These are phyloP conservation scores for Hydriomena furcata DNA, from an alignment of 2,888 invertebrate species.

Conservation along the genomic window DNA sequence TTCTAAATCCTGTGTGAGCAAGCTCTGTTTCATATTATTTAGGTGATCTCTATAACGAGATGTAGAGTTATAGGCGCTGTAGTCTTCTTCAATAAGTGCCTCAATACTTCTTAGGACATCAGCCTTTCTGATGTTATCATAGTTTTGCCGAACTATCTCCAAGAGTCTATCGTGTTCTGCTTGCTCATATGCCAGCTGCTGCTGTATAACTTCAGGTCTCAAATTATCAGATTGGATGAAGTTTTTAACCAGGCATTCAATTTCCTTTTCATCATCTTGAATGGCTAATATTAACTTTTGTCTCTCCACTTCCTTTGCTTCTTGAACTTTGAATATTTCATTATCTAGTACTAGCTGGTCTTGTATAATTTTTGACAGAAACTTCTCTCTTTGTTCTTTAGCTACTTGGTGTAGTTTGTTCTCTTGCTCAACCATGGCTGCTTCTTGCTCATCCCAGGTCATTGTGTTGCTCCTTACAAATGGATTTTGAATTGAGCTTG, in stretches of 20 bases:
- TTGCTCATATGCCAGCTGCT: conserved; percentile 86
- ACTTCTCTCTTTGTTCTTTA: conserved; percentile 85
- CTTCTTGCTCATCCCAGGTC: conserved; percentile 85
- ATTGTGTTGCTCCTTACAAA: conserved; percentile 57
- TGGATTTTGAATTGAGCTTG: conserved; percentile 58
- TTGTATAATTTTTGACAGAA: conserved; percentile 75
- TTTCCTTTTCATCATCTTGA: conserved; percentile 86
- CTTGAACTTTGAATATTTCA: conserved; percentile 87
- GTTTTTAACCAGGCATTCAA: conserved; percentile 85
- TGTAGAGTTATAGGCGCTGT: conserved; percentile 82
- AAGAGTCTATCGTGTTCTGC: conserved; percentile 86
- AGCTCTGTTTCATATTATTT: conserved; percentile 86
- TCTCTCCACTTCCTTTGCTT: conserved; percentile 85
- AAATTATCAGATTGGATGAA: conserved; percentile 84
- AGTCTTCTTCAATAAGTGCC: conserved; percentile 86
- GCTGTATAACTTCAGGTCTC: conserved; percentile 83
- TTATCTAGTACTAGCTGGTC: conserved; percentile 87
- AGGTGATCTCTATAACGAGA: conserved; percentile 86
- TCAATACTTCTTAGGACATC: conserved; percentile 90
- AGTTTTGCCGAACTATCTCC: conserved; percentile 82
- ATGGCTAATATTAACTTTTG: conserved; percentile 84
- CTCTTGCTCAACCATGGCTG: conserved; percentile 85
- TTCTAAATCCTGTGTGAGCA: conserved; percentile 82
- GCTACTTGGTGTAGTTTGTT: conserved; percentile 85
- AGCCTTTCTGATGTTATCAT: conserved; percentile 84